phyloP scores from a whole-genome alignment of 2,797 vertebrate species.

The Coreius guichenoti region DNA sequence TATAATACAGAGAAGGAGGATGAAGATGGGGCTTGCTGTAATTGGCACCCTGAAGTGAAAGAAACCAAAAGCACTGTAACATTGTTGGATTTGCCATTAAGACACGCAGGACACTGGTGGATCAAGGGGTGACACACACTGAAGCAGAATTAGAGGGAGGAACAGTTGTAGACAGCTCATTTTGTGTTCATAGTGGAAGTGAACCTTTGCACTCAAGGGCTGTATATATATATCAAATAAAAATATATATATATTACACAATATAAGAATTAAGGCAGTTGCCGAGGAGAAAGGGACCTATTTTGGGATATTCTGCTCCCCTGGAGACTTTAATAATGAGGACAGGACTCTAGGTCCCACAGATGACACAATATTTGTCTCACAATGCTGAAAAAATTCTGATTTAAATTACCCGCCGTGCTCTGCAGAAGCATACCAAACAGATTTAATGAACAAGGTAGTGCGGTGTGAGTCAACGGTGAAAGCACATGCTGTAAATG shows the following conservation, averaged over 20 bases:
- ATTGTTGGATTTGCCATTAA: neutral
- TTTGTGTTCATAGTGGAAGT: neutral
- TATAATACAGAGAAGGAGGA: neutral
- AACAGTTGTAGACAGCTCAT: neutral
- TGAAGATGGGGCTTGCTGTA: neutral
- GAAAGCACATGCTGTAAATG: neutral
- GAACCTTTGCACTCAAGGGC: neutral
- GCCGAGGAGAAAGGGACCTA: conserved; percentile 28
- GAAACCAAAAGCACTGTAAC: neutral
- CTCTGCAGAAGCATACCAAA: neutral
- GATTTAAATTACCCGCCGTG: conserved; percentile 1
- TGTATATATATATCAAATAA: too few relatives aligned
- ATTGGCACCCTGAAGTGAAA: conserved; percentile 9
- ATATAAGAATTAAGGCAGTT: neutral
- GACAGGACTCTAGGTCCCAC: conserved; percentile 37
- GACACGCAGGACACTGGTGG: neutral
- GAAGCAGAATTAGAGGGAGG: conserved; percentile 5
- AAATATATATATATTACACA: neutral
- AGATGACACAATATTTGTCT: conserved; percentile 33
- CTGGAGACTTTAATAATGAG: conserved; percentile 46
- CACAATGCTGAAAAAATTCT: conserved; percentile 16
- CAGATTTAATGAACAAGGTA: conserved; percentile 9
- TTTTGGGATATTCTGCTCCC: conserved; percentile 41
- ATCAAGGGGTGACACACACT: neutral
- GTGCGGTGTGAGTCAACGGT: neutral